Evolutionary conservation across 2,888 invertebrate species (phyloP).

Genomic region (Lasioglossum leucozonium): DNA sequence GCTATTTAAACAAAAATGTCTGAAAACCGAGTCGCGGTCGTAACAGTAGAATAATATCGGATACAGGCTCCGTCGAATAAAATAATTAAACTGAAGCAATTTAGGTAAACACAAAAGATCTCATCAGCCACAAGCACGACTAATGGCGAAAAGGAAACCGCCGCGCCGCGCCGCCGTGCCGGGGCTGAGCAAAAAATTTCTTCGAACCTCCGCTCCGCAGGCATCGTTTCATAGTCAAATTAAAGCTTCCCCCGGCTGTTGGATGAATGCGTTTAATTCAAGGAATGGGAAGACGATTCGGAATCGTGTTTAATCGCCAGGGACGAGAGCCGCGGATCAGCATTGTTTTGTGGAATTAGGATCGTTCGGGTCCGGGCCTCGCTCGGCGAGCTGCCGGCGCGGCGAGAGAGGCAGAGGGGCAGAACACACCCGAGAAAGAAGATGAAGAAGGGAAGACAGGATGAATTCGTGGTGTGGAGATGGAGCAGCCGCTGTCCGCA

Average conservation of each 20-base stretch:
- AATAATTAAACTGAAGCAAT: not conserved
- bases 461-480: conserved; percentile 47
- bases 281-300: conserved; percentile 38
- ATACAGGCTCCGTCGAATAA: not conserved
- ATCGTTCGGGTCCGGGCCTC: conserved; percentile 52
- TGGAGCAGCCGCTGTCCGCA: conserved; percentile 69
- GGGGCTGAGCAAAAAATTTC: conserved; percentile 25
- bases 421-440: not conserved
- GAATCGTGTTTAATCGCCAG: conserved; percentile 52
- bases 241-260: conserved; percentile 49
- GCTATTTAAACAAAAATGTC: not conserved
- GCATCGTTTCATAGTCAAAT: conserved; percentile 53
- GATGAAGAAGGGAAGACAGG: conserved; percentile 40
- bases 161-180: too few species aligned
- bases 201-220: not conserved
- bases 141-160: conserved; percentile 6
- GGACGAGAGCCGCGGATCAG: conserved; percentile 49
- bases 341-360: conserved; percentile 77
- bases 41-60: not conserved
- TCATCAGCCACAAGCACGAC: conserved; percentile 12
- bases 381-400: conserved; percentile 26
- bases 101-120: conserved; percentile 12
- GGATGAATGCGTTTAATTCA: conserved; percentile 49
- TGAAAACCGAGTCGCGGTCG: not conserved
- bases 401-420: conserved; percentile 17